Conservation (phyloP, 2,113 vertebrate species). For the Mormoops blainvillei region DNA sequence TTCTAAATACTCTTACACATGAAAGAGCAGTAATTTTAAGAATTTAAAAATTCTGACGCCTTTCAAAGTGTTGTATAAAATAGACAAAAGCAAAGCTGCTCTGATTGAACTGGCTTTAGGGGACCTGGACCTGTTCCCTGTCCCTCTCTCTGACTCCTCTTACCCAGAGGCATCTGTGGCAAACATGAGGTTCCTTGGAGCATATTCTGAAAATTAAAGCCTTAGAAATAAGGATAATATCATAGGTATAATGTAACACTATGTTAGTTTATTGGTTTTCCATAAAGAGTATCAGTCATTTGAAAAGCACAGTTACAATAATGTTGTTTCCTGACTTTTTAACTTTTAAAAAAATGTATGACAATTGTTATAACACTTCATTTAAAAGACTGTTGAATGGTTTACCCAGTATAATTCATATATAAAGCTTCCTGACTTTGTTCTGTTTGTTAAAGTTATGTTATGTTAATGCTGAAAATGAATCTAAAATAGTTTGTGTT, state of each 20-base stretch:
- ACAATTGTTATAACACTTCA: background rate
- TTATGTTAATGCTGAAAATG: background rate
- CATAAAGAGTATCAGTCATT: background rate
- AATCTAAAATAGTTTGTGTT: background rate
- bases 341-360: background rate
- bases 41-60: background rate
- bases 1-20: background rate
- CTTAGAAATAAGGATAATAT: background rate
- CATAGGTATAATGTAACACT: background rate
- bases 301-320: background rate
- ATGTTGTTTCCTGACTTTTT: background rate
- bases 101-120: background rate
- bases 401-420: background rate
- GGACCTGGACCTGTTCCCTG: background rate
- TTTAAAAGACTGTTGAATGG: background rate
- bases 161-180: background rate
- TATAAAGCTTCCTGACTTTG: background rate
- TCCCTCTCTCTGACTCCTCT: background rate
- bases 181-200: background rate
- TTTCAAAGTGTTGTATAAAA: conserved; percentile 17
- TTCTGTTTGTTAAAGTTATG: background rate
- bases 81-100: background rate
- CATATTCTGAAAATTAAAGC: background rate
- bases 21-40: background rate
- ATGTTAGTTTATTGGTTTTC: background rate